Conservation (phyloP, 1,140 invertebrate genomes). For the Drosophila funebris region DNA sequence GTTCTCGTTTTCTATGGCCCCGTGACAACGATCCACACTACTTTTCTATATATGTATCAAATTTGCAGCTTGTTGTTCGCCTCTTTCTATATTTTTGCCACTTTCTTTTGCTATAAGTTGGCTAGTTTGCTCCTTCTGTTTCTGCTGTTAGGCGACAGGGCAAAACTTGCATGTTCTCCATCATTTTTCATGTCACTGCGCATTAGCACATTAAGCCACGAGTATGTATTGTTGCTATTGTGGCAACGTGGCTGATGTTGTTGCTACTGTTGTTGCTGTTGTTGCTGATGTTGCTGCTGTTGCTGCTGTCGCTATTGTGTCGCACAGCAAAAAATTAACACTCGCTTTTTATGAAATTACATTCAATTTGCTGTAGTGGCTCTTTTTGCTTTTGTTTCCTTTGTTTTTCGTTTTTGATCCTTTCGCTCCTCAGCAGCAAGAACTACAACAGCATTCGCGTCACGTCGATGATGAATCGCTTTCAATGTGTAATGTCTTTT, state of each 20-base stretch:
- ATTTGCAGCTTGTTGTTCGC: slow-evolving; percentile 59
- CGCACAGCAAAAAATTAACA: slow-evolving; percentile 73
- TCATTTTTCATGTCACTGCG: slow-evolving; percentile 80
- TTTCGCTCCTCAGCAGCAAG: slow-evolving; percentile 21
- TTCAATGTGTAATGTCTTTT: slow-evolving; percentile 63
- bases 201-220: slow-evolving; percentile 78
- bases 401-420: not conserved
- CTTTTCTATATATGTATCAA: slow-evolving; percentile 36
- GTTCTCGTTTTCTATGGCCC: slow-evolving; percentile 12
- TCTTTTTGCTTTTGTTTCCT: slow-evolving; percentile 1
- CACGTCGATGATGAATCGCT: slow-evolving; percentile 67
- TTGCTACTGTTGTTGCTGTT: not conserved
- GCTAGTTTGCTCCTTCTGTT: slow-evolving; percentile 39
- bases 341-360: slow-evolving; percentile 81
- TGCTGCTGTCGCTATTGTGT: slow-evolving; percentile 46
- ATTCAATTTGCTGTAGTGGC: slow-evolving; percentile 77
- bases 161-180: slow-evolving; percentile 66
- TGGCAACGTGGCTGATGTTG: slow-evolving; percentile 30
- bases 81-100: slow-evolving; percentile 23
- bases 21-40: slow-evolving; percentile 16
- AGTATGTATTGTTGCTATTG: slow-evolving; percentile 31
- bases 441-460: slow-evolving; percentile 25
- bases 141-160: slow-evolving; percentile 13
- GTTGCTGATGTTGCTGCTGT: slow-evolving; percentile 11
- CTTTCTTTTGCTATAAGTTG: slow-evolving; percentile 37